These are phyloP conservation scores for Nymphalis io DNA, from an alignment of 1,140 invertebrate genomes.

Conservation along the genomic window DNA sequence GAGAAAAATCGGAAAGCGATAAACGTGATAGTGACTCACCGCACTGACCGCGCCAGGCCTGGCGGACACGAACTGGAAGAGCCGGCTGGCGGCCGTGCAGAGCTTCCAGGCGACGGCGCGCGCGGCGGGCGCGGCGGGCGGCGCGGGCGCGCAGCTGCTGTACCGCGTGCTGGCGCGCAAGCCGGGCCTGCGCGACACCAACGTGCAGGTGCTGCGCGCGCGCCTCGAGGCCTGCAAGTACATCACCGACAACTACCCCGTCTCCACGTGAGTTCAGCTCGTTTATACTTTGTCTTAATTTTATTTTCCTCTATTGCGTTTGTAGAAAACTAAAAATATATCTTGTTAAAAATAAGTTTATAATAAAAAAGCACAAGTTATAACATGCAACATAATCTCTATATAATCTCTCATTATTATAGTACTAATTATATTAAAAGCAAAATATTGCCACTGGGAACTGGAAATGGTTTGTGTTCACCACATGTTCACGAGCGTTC, in stretches of 20 bases:
- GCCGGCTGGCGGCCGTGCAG: conserved; percentile 88
- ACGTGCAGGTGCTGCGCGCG: conserved; percentile 95
- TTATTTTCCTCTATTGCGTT: too few relatives aligned
- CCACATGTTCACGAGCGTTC: too few relatives aligned
- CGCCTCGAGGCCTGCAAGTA: conserved; percentile 89
- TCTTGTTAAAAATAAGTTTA: too few relatives aligned
- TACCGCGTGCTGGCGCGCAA: conserved; percentile 84
- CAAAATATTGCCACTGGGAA: too few relatives aligned
- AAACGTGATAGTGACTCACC: not conserved
- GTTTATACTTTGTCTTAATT: not conserved
- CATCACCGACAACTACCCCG: conserved; percentile 88
- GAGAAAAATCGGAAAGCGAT: too few relatives aligned
- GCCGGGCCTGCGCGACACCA: conserved; percentile 95
- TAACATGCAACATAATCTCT: too few relatives aligned
- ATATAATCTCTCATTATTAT: too few relatives aligned
- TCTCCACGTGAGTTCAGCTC: conserved; percentile 82
- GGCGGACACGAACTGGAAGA: conserved; percentile 93
- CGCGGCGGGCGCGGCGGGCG: conserved; percentile 69
- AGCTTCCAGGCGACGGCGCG: conserved; percentile 84
- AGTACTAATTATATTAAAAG: too few relatives aligned
- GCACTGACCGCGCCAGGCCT: conserved; percentile 78
- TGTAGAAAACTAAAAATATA: too few relatives aligned
- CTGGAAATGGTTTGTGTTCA: too few relatives aligned
- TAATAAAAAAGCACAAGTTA: too few relatives aligned
- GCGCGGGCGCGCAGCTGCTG: conserved; percentile 86